These are phyloP conservation scores for Eumacrocentrus americanus DNA, from an alignment of 2,888 invertebrate genomes.

Conservation along the genomic window DNA sequence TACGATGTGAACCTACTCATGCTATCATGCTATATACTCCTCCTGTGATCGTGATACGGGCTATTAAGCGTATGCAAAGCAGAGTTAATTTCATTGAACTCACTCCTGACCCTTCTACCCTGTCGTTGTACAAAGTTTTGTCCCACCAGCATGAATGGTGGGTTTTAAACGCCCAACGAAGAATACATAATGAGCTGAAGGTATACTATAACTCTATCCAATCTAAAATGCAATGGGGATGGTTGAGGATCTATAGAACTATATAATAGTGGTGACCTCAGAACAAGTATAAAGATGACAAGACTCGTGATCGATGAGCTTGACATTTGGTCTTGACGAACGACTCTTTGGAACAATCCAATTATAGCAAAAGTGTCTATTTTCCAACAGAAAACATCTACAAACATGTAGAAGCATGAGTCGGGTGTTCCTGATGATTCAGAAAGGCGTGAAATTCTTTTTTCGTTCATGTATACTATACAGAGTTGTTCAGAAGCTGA, in stretches of 20 bases:
- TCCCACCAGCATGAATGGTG: constrained; percentile 44
- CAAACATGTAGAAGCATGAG: no score
- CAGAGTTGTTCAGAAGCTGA: not conserved
- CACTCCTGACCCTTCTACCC: constrained; percentile 33
- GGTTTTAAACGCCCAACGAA: constrained; percentile 42
- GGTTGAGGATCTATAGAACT: not conserved
- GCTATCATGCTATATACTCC: constrained; percentile 3
- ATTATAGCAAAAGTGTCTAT: no score
- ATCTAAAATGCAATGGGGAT: not conserved
- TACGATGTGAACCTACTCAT: not conserved
- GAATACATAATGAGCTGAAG: constrained; percentile 44
- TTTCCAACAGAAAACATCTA: no score
- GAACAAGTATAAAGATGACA: no score
- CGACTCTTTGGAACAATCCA: no score
- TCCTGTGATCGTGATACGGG: constrained; percentile 38
- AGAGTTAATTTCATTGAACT: constrained; percentile 55
- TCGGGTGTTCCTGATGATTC: not conserved
- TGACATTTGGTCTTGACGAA: no score
- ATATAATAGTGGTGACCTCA: no score
- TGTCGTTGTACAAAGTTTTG: constrained; percentile 40
- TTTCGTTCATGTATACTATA: not conserved
- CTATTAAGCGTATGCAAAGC: constrained; percentile 53
- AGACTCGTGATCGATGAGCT: no score
- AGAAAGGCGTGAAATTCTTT: constrained; percentile 7
- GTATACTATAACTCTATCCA: not conserved